Evolutionary conservation across 2,797 vertebrate genomes (phyloP).

Genomic region (Myiotriccus ornatus): DNA sequence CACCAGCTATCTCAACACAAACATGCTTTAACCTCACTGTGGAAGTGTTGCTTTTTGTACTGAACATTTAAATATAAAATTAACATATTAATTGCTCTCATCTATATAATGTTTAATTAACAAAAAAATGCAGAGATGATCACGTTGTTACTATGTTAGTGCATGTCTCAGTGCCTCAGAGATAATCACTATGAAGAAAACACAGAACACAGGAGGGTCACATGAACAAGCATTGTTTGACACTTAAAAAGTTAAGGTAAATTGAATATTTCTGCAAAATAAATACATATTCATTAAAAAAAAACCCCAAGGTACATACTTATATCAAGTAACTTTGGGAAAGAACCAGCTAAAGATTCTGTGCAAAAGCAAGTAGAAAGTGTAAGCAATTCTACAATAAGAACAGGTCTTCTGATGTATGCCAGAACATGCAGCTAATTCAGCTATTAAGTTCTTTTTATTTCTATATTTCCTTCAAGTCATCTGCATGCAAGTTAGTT

Average conservation of each 20-base stretch:
- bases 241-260: neutral
- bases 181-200: neutral
- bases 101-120: neutral
- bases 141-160: neutral
- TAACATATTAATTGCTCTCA: neutral
- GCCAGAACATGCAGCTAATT: neutral
- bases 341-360: neutral
- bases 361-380: neutral
- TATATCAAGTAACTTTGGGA: neutral
- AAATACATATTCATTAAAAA: neutral
- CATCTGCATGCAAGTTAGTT: neutral
- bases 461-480: neutral
- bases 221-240: neutral
- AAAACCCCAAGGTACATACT: neutral
- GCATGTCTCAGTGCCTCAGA: neutral
- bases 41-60: neutral
- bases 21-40: neutral
- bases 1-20: neutral
- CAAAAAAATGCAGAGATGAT: neutral
- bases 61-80: neutral
- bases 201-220: neutral
- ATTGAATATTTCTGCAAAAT: neutral
- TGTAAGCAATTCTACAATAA: neutral
- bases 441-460: neutral
- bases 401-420: neutral